Percentiles rank a stretch among this genome's conserved stretches.
Evolutionary conservation across 2,888 invertebrate species (phyloP).

Genomic region (Lycaena phlaeas): DNA sequence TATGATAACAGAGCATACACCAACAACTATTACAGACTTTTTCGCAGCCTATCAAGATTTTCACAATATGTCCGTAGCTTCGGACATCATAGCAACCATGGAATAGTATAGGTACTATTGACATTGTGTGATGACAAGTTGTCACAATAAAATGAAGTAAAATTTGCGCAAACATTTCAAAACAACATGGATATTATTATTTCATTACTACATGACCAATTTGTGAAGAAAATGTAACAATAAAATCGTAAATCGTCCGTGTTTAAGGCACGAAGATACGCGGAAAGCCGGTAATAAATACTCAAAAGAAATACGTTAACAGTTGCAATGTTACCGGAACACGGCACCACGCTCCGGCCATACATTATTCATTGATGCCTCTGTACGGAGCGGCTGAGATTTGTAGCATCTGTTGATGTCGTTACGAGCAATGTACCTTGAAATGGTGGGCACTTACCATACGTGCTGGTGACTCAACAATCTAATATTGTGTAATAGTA

Average conservation of each 20-base stretch:
- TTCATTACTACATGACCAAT: too few relatives aligned
- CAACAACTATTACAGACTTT: too few relatives aligned
- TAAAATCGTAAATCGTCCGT: not conserved
- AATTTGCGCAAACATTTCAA: too few relatives aligned
- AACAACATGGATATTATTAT: too few relatives aligned
- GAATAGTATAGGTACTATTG: too few relatives aligned
- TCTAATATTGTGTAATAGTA: not conserved
- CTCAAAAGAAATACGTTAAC: constrained; percentile 18
- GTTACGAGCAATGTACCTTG: constrained; percentile 24
- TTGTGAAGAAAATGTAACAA: too few relatives aligned
- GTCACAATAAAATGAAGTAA: too few relatives aligned
- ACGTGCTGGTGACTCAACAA: not conserved
- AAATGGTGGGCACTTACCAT: not conserved
- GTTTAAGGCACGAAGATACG: constrained; percentile 11
- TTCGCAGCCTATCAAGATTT: too few relatives aligned
- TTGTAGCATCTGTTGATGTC: constrained; percentile 32
- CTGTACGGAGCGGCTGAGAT: constrained; percentile 27
- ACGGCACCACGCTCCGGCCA: constrained; percentile 22
- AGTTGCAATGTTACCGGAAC: constrained; percentile 15
- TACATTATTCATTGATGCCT: constrained; percentile 50
- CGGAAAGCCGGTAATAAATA: constrained; percentile 21
- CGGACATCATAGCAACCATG: too few relatives aligned
- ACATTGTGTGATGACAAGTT: too few relatives aligned
- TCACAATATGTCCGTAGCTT: too few relatives aligned
- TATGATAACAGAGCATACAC: too few relatives aligned